Evolutionary conservation across 2,888 invertebrate species (phyloP).

Genomic region (Coenonympha glycerion): DNA sequence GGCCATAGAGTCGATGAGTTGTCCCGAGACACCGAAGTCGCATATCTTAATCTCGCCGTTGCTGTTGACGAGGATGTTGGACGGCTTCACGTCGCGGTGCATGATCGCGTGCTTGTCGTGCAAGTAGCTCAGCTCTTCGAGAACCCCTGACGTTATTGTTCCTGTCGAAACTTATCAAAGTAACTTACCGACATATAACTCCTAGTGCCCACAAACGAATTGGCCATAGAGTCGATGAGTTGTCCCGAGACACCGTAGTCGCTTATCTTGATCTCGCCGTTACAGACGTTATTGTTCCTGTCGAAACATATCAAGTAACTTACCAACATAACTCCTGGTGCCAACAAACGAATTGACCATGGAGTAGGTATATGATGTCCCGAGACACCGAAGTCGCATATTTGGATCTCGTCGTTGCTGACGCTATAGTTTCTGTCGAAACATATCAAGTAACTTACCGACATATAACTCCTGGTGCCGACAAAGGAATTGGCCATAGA

Average conservation of each 20-base stretch:
- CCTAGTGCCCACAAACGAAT: slow-evolving; percentile 99
- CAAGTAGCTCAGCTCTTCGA: slow-evolving; percentile 97
- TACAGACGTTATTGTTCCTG: slow-evolving; percentile 85
- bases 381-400: no score
- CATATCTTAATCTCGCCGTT: slow-evolving; percentile 99
- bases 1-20: slow-evolving; percentile 99
- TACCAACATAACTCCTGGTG: slow-evolving; percentile 98
- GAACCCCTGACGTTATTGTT: slow-evolving; percentile 85
- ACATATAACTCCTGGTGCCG: slow-evolving; percentile 99
- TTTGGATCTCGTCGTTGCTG: slow-evolving; percentile 65
- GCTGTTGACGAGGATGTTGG: slow-evolving; percentile 98
- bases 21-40: slow-evolving; percentile 99
- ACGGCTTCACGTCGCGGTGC: slow-evolving; percentile 98
- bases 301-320: slow-evolving; percentile 46
- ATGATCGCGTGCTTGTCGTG: slow-evolving; percentile 97
- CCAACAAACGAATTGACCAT: slow-evolving; percentile 99
- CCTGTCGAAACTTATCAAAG: slow-evolving; percentile 46
- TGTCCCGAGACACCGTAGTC: slow-evolving; percentile 99
- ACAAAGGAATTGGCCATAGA: slow-evolving; percentile 99
- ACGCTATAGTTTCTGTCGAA: slow-evolving; percentile 78
- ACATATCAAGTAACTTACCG: slow-evolving; percentile 79
- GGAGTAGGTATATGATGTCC: slow-evolving; percentile 95
- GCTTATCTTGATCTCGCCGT: slow-evolving; percentile 99
- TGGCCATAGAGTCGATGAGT: slow-evolving; percentile 99
- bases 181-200: slow-evolving; percentile 98